Evolutionary conservation across 2,888 invertebrate species (phyloP).

Genomic region (Yponomeuta malinellus): DNA sequence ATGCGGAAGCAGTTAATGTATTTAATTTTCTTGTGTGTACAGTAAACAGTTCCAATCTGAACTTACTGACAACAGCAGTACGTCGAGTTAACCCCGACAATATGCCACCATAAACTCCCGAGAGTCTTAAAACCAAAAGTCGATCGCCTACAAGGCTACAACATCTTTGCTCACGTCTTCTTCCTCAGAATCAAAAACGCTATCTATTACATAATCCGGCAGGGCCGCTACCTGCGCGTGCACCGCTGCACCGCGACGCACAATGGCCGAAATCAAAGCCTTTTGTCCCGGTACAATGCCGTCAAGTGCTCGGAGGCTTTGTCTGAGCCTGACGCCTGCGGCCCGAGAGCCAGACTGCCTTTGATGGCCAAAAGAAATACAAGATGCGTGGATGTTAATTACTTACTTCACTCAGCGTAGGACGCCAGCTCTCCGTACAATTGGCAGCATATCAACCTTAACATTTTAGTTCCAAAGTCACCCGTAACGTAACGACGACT

Average conservation of each 20-base stretch:
- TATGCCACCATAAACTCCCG: too few species aligned
- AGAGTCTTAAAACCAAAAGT: too few species aligned
- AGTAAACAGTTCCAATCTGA: too few species aligned
- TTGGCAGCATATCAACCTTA: not conserved
- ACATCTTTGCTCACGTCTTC: too few species aligned
- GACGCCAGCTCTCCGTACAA: not conserved
- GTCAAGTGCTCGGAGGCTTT: slow-evolving; percentile 29
- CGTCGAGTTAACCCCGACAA: too few species aligned
- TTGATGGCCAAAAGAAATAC: not conserved
- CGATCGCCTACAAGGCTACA: too few species aligned
- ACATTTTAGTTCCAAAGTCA: too few species aligned
- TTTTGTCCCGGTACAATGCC: slow-evolving; percentile 28
- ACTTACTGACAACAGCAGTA: too few species aligned
- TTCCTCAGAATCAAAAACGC: slow-evolving; percentile 7
- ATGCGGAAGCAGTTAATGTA: too few species aligned
- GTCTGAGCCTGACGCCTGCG: slow-evolving; percentile 22
- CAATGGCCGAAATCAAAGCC: slow-evolving; percentile 31
- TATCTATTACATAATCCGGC: slow-evolving; percentile 6
- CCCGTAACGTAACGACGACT: too few species aligned
- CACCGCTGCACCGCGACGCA: slow-evolving; percentile 31
- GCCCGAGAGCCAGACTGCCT: not conserved
- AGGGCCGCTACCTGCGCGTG: slow-evolving; percentile 19
- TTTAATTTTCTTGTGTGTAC: too few species aligned
- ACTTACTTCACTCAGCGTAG: not conserved
- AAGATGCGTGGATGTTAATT: not conserved